phyloP scores from a whole-genome alignment of 2,113 vertebrate genomes.

The Mastomys natalensis region DNA sequence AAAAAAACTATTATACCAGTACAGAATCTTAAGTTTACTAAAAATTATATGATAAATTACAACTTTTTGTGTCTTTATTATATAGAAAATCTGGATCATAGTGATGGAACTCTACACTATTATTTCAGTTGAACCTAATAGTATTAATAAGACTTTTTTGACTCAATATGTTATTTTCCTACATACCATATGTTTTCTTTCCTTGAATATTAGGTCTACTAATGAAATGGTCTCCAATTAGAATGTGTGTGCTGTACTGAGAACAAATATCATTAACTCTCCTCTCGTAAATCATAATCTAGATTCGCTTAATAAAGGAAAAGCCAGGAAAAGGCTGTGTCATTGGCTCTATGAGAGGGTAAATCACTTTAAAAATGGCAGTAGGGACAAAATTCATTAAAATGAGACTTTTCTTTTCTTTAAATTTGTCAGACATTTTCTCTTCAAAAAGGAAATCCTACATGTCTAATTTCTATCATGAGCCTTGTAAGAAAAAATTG shows the following conservation, averaged over 20 bases:
- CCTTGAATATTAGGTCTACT: constrained; percentile 47
- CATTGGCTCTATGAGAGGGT: not conserved
- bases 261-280: constrained; percentile 53
- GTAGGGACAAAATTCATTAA: not conserved
- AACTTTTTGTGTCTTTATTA: not conserved
- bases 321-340: not conserved
- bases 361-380: constrained; percentile 2
- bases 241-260: not conserved
- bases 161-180: constrained; percentile 43
- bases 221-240: constrained; percentile 45
- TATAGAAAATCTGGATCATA: not conserved
- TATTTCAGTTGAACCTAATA: not conserved
- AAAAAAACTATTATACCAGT: not conserved
- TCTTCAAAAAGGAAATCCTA: constrained; percentile 24
- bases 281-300: constrained; percentile 10
- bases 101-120: not conserved
- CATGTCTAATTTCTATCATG: not conserved
- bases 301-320: constrained; percentile 27
- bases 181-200: not conserved
- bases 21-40: not conserved
- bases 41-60: not conserved
- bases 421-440: not conserved
- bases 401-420: not conserved
- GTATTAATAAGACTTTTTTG: constrained; percentile 31
- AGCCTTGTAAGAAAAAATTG: not conserved